Evolutionary conservation across 2,113 vertebrate genomes (phyloP), one percentile per base, ranked within the genome.

Genomic region (Rana temporaria): DNA sequence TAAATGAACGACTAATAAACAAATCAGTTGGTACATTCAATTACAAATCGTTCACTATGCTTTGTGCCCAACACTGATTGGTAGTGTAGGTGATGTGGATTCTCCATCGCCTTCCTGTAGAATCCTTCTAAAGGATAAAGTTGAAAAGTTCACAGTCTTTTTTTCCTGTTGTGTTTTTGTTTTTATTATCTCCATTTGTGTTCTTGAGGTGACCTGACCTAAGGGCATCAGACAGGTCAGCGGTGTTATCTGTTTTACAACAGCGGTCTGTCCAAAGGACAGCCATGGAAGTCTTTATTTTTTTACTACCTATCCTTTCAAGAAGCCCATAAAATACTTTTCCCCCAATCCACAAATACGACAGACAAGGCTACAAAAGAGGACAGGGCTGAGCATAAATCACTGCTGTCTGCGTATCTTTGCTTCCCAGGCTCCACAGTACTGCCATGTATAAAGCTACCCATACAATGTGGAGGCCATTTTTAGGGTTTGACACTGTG

Each of bases 131-230:
- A 76, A 89, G 89, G 87, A 88, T 92, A 19, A 0, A 90, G 90
- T 87, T 87, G 87, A 85, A 88, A 87, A 92, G 94, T 93, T 93
- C 92, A 87, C 30, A 86, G 75, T 84, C 85, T 84, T 62, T 67
- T 87, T 90, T 91, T 86, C 73, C 64, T 86, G 26, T 30, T 30
- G 26, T 7, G 24, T 20, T 72, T 72, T 66, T 9, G 63, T 87
- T 91, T 91, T 90, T 90, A 88, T 84, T 89, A 87, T 92, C 90
- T 87, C 72, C 85, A 73, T 92, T 91, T 91, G 91, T 87, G 82
- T 32, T 42, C 81, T 81, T 59, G 59, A 86, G 70, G 84, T 88
- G 76, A 72, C 42, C 64, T 84, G 77, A 69, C 73, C 80, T 67
- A 12, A 77, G 85, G 89, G 81, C 79, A 87, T 75, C 82, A 26